Evolutionary conservation across 2,888 invertebrate genomes (phyloP), one percentile per base, ranked within the genome.

Genomic region (Nysson spinosus): DNA sequence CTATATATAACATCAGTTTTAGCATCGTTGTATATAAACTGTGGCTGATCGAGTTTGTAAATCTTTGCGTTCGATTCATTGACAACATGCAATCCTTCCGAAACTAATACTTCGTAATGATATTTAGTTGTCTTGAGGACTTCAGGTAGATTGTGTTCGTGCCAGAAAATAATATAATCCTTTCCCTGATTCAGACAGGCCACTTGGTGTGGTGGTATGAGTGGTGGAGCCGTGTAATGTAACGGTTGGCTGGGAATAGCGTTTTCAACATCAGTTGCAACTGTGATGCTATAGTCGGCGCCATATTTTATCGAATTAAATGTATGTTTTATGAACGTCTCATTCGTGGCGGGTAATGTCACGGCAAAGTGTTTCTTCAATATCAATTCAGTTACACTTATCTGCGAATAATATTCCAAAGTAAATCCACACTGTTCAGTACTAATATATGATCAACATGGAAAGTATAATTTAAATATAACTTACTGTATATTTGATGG

Each of bases 121-220:
- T 88, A 90, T 5, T 89, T 89, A 47, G 64, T 69, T 7, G 60
- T 67, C 19, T 74, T 76, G 2, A 84, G 63, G 24, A 55, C 80
- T 4, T 82, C 79, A 12, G 88, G 83, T 11, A 88, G 77, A 1
- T 87, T 85, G 2, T 87, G 83, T 65, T 91, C 90, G 61, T 90
- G 88, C 94, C 95, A 95, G 80, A 89, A 90, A 24, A 94, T 88
- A 71, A 92, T 87, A 79, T 91, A 90, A 76, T 91, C 91, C 3
- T 92, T 92, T 14, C 88, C 88, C 60, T 91, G 88, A 11, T 90
- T 87, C 76, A 90, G 88, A 16, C 92, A 91, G 35, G 89, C 88
- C 16, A 94, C 87, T 75, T 91, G 92, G 73, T 89, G 89, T 0
- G 94, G 95, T 4, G 92, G 88, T 32, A 90, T 88, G 50, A 95